These are phyloP conservation scores for Cervus canadensis DNA, from an alignment of 2,113 vertebrate genomes.

Conservation along the genomic window DNA sequence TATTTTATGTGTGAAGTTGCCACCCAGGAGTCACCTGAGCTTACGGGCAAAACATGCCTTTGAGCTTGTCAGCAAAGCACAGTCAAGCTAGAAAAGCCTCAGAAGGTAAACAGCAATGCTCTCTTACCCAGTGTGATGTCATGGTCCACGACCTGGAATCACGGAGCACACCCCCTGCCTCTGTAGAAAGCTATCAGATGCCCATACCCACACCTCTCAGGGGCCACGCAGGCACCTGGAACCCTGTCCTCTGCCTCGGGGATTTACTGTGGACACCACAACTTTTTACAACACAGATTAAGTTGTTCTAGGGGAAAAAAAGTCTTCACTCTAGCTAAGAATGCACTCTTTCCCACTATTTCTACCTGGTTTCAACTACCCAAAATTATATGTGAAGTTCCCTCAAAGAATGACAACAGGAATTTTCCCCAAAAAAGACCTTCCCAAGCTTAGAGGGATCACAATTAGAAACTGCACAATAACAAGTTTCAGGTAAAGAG, in stretches of 20 bases:
- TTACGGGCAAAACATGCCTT: neutral
- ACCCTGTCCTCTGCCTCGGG: neutral
- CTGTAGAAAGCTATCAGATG: neutral
- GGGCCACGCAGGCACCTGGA: neutral
- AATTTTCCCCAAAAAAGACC: neutral
- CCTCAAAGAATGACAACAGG: neutral
- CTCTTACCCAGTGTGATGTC: neutral
- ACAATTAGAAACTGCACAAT: neutral
- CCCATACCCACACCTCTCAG: fast-evolving
- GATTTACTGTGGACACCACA: neutral
- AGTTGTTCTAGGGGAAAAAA: neutral
- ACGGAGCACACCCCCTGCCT: neutral
- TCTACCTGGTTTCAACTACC: neutral
- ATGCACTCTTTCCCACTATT: neutral
- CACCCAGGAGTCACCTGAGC: neutral
- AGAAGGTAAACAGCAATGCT: neutral
- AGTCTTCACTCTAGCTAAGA: neutral
- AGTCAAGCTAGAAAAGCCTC: neutral
- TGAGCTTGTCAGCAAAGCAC: neutral
- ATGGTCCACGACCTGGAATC: neutral
- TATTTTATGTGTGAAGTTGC: neutral
- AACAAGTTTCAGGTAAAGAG: neutral
- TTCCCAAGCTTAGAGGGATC: neutral
- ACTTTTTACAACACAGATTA: neutral
- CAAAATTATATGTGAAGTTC: neutral